Conservation (phyloP, 2,888 invertebrate genomes). For the Spodoptera picta region DNA sequence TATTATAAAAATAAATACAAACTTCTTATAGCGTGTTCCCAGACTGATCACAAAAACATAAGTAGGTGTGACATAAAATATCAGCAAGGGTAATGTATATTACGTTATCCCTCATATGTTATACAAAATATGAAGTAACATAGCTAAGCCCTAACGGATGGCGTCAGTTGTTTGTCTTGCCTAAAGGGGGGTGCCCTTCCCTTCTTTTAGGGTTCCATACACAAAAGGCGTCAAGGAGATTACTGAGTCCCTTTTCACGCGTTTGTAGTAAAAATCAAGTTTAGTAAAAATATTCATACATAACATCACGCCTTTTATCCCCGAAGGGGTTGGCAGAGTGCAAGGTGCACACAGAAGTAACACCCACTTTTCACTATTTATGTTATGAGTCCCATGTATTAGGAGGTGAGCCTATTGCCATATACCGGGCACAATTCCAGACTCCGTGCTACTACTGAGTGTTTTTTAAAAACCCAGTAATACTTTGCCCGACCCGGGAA, state of each 20-base stretch:
- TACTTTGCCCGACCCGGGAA: too few species aligned
- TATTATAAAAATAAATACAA: conserved; percentile 6
- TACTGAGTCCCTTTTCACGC: background rate
- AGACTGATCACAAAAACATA: conserved; percentile 27
- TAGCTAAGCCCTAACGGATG: conserved; percentile 20
- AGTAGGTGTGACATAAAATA: conserved; percentile 17
- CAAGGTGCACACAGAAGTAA: too few species aligned
- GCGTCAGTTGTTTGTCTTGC: conserved; percentile 20
- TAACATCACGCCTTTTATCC: too few species aligned
- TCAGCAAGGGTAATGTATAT: conserved; percentile 1
- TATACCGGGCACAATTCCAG: too few species aligned
- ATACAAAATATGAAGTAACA: conserved; percentile 17
- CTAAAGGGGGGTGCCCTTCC: conserved; percentile 3
- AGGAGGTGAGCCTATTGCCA: too few species aligned
- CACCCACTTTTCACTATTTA: too few species aligned
- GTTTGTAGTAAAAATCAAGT: too few species aligned
- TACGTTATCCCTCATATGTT: conserved; percentile 16
- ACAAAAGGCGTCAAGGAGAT: conserved; percentile 1
- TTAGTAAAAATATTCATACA: too few species aligned
- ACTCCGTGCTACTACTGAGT: too few species aligned
- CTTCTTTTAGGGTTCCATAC: conserved; percentile 8
- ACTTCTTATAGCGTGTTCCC: conserved; percentile 14
- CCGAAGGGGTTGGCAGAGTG: too few species aligned
- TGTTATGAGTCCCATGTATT: too few species aligned
- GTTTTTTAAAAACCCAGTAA: too few species aligned